Base-by-base conservation (phyloP, 1,140 invertebrate genomes). In the Drosophila sucinea region DNA sequence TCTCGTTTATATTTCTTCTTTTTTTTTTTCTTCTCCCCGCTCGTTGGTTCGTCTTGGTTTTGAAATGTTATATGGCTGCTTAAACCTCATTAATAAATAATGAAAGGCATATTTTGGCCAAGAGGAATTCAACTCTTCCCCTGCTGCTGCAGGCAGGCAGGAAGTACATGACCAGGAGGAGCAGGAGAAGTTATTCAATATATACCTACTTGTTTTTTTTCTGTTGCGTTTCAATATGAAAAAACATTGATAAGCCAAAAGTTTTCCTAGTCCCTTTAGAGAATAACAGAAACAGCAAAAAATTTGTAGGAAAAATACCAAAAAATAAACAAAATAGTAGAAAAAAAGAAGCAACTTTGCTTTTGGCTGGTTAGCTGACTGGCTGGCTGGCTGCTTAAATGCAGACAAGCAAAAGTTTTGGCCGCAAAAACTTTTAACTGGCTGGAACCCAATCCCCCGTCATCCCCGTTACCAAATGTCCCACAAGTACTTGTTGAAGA, bases 1-100 rank as follows among this genome's bases (percentile, higher is more conserved):
- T 51, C 44, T 51, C 33, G 10, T 64, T 64, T 32, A 35, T 8
- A 38, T 30, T 64, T 6, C 17, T 58, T 6, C 29, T 56, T 47
- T 64, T 63, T 56, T 25, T 65, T 60, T 73, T 79, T 41, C 68
- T 80, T 57, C 62, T 70, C 1, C 10, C 11, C 35, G 35, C 11
- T 38, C 35, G 10, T 38, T 38, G 0, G 35, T 11, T 38, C 35
- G 10, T 38, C 55, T 32, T 25, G 38, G 29, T 8, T 83, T 17
- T 83, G 79, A 87, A 87, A 87, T 77, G 76, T 87, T 87, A 87
- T 80, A 89, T 77, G 56, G 83, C 84, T 87, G 77, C 84, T 87
- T 87, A 87, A 79, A 84, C 77, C 83, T 83, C 84, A 87, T 87
- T 87, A 87, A 89, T 89, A 87, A 83, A 83, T 87, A 89, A 89